Percentiles rank a stretch among this genome's conserved stretches.
Conservation (phyloP, 2,888 invertebrate species). For the Heliconius erato region DNA sequence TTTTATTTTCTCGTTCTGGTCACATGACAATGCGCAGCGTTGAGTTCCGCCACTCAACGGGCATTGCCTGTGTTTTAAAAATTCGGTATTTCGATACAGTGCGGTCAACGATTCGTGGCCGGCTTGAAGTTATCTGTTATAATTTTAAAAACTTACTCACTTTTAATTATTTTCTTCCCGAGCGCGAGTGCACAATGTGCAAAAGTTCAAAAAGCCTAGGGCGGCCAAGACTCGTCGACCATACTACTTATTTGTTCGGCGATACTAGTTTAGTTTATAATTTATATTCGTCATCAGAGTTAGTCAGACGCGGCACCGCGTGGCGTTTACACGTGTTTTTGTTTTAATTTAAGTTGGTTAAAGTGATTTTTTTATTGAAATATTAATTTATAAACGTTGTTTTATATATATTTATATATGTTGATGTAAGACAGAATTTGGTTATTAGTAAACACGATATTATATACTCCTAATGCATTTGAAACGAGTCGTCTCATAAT, state of each 20-base stretch:
- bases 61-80: background rate
- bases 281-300: background rate
- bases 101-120: background rate
- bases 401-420: background rate
- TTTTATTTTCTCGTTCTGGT: too few species aligned
- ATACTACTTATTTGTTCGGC: background rate
- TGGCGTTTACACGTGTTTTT: background rate
- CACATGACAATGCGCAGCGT: background rate
- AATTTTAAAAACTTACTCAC: too few species aligned
- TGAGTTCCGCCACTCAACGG: background rate
- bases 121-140: background rate
- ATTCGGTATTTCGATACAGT: background rate
- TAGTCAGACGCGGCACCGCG: slow-evolving; percentile 22
- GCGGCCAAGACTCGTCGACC: background rate
- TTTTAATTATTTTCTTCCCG: too few species aligned
- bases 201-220: too few species aligned
- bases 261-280: background rate
- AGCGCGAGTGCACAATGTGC: too few species aligned
- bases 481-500: background rate
- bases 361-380: background rate
- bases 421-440: background rate
- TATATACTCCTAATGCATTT: background rate
- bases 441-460: background rate
- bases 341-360: background rate
- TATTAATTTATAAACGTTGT: background rate